Evolutionary conservation across 2,888 invertebrate species (phyloP), one percentile per base, ranked within the genome.

Genomic region (Leucozona laternaria): DNA sequence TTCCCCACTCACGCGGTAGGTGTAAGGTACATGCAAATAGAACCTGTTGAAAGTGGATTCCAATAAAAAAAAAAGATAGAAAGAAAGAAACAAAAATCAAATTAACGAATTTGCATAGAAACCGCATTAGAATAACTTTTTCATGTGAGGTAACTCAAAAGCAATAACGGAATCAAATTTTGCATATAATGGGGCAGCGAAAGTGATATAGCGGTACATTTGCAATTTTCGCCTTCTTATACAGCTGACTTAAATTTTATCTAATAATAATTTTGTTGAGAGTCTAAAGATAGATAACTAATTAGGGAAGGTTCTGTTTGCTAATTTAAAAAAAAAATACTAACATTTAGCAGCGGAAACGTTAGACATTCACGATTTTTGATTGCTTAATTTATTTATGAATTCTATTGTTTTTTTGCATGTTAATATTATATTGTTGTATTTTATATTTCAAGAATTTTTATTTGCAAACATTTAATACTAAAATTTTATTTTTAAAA

Each of bases 1-100:
- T 5, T n/a, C 13, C 0, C n/a, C 15, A 8, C 37, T 40, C 34
- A 58, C 17, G 13, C 17, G 31, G 31, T 57, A 57, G 2, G 4
- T 1, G 7, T 15, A 25, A 28, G n/a, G 57, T 31, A 48, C 62
- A 66, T 66, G 48, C 48, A 66, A 66, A 66, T 68, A 55, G 64
- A 75, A 76, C 75, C 75, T 76, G 75, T 76, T 76, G 75, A 76
- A 76, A 64, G 75, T 55, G 31, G 34, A 17, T 13, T 40, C 53
- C n/a, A n/a, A 40, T 43, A 22, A 50, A 50, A 50, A 11, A 50
- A 1, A 75, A 28, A 40, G 25, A 37, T 31, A 64, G 40, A 57
- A 10, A 31, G 7, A 55, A 28, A 1, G 31, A 55, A 7, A 17
- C n/a, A n/a, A 43, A 43, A n/a, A 17, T 17, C 17, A 53, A 43